Evolutionary conservation across 2,888 invertebrate genomes (phyloP), one percentile per base, ranked within the genome.

Genomic region (Acrobasis repandana): DNA sequence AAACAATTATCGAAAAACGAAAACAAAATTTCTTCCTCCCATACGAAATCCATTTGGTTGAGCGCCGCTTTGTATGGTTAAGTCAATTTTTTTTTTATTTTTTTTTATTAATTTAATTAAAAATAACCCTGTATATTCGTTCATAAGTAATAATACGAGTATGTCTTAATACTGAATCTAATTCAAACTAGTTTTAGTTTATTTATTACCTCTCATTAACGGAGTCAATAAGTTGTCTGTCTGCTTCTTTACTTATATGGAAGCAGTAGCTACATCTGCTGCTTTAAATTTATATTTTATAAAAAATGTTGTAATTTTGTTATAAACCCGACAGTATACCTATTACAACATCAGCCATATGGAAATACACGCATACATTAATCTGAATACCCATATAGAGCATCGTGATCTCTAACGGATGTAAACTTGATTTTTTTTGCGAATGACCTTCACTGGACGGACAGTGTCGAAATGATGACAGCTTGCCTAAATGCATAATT

Each of bases 341-440:
- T n/a, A 20, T 36, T 20, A 36, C 18, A 54, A 38, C 38, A 54
- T 38, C 38, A 38, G 14, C 54, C 54, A 36, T 38, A 38, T 54
- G 54, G 14, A 52, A 36, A 43, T 10, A n/a, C 20, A 18, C 1
- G 54, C 38, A 54, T 54, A 43, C 54, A 54, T 54, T 54, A 54
- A 54, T 54, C 54, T 54, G 38, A 38, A 54, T 54, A 38, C 18
- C 54, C 54, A 43, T 38, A 18, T 54, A 54, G 14, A 54, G 54
- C n/a, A 36, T 20, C 16, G 36, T 36, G 36, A 34, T 33, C 36
- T 54, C 11, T 54, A 20, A n/a, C 54, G 54, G 54, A 54, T 54
- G 18, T 54, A 54, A 54, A 54, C 54, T 54, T 54, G 54, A 54
- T 54, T 38, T 54, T n/a, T 38, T 52, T n/a, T 50, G 50, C 50